These are phyloP conservation scores for Arothron firmamentum DNA, from an alignment of 2,113 vertebrate genomes.

Conservation along the genomic window DNA sequence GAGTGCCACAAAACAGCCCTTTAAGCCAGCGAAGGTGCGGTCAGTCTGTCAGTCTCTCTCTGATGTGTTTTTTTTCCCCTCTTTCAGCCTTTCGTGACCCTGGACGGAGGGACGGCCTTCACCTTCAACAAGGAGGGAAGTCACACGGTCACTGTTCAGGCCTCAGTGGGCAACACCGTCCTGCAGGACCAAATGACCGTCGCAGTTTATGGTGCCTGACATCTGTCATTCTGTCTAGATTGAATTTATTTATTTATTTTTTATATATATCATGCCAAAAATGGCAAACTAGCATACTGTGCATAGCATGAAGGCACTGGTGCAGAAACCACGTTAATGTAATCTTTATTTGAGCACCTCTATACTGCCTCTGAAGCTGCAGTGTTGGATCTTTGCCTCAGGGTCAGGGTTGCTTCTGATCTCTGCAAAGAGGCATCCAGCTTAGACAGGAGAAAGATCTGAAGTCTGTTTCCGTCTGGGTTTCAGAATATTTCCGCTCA, in stretches of 20 bases:
- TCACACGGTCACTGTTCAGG: slow-evolving; percentile 87
- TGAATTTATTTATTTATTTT: background rate
- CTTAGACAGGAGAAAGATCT: slow-evolving; percentile 3
- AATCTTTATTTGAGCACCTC: no score
- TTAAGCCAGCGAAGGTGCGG: background rate
- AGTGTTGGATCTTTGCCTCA: no score
- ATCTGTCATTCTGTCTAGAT: background rate
- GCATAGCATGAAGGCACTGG: no score
- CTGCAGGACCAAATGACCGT: slow-evolving; percentile 88
- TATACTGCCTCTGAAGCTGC: no score
- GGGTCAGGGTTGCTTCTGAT: slow-evolving; percentile 1
- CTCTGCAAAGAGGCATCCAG: background rate
- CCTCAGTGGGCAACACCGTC: slow-evolving; percentile 82
- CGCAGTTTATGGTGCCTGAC: slow-evolving; percentile 84
- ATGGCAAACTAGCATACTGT: no score
- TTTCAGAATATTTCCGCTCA: slow-evolving; percentile 87
- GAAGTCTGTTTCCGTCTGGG: slow-evolving; percentile 9
- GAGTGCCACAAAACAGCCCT: background rate
- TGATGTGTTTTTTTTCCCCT: slow-evolving; percentile 1
- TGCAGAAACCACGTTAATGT: no score
- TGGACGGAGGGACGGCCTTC: slow-evolving; percentile 84
- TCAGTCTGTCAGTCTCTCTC: background rate
- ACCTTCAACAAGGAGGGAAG: slow-evolving; percentile 85
- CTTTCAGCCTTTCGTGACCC: slow-evolving; percentile 82
- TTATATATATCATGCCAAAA: no score